Percentiles rank a stretch among this genome's conserved stretches.
Evolutionary conservation across 2,797 vertebrate species (phyloP).

Genomic region (Onychomys leucogaster): DNA sequence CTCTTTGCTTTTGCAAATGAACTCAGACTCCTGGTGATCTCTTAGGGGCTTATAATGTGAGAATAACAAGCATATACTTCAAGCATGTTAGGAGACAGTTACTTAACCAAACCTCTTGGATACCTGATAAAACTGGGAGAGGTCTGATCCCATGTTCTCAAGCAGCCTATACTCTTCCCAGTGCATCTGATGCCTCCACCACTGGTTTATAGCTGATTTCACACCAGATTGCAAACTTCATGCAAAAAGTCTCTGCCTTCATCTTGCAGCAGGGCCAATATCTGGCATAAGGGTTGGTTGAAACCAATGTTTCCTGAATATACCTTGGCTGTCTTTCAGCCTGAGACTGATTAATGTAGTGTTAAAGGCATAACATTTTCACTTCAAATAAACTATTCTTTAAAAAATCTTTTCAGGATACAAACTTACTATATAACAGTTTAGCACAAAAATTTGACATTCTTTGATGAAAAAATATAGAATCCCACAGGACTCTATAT

Average conservation of each 20-base stretch:
- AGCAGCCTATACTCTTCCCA: neutral
- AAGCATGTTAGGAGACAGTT: neutral
- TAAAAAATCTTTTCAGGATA: neutral
- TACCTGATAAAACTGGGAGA: neutral
- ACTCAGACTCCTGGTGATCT: too few relatives aligned
- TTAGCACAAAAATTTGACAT: neutral
- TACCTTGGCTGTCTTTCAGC: neutral
- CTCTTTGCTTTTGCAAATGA: too few relatives aligned
- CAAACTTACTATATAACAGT: neutral
- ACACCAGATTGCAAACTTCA: neutral
- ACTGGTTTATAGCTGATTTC: neutral
- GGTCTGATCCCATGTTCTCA: neutral
- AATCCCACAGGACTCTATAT: neutral
- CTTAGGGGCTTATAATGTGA: too few relatives aligned
- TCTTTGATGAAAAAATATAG: neutral
- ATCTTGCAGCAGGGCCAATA: neutral
- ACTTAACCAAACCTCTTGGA: neutral
- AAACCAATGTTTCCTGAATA: neutral
- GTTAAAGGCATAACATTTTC: neutral
- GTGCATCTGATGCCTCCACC: neutral
- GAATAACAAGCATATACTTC: neutral
- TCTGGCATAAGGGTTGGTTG: neutral
- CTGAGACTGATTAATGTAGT: neutral
- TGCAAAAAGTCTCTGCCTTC: neutral
- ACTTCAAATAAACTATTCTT: neutral